phyloP scores from a whole-genome alignment of 2,888 invertebrate species.

The Hirudinaria manillensis region DNA sequence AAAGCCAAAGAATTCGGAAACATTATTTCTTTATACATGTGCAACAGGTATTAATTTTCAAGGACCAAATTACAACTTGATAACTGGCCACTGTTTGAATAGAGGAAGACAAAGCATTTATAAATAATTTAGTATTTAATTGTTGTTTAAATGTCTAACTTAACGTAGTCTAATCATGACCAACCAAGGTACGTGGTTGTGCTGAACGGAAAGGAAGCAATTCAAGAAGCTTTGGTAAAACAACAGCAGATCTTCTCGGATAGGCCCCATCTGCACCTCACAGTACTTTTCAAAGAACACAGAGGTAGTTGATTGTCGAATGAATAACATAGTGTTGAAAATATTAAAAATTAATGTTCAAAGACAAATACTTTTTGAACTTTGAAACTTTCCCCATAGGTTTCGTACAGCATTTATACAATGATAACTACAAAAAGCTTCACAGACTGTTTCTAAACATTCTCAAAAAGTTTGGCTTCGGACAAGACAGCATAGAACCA shows the following conservation, averaged over 20 bases:
- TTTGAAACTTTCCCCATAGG: constrained; percentile 16
- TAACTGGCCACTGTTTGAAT: too few relatives aligned
- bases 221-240: constrained; percentile 11
- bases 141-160: too few relatives aligned
- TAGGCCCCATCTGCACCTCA: not conserved
- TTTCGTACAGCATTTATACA: constrained; percentile 19
- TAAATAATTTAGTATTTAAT: too few relatives aligned
- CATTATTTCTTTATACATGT: not conserved
- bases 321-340: too few relatives aligned
- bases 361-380: too few relatives aligned
- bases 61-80: too few relatives aligned
- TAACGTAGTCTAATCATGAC: too few relatives aligned
- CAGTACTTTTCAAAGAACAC: not conserved
- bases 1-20: not conserved
- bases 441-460: constrained; percentile 22
- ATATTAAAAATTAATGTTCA: too few relatives aligned
- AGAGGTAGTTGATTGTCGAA: not conserved
- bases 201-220: constrained; percentile 2
- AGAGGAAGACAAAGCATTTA: too few relatives aligned
- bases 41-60: not conserved
- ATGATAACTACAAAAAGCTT: constrained; percentile 21
- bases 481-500: constrained; percentile 23
- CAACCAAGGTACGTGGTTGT: not conserved
- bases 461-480: constrained; percentile 31
- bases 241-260: not conserved